Percentiles rank a stretch among this genome's conserved stretches.
Evolutionary conservation across 2,888 invertebrate species (phyloP).

Genomic region (Chrysina gloriosa): DNA sequence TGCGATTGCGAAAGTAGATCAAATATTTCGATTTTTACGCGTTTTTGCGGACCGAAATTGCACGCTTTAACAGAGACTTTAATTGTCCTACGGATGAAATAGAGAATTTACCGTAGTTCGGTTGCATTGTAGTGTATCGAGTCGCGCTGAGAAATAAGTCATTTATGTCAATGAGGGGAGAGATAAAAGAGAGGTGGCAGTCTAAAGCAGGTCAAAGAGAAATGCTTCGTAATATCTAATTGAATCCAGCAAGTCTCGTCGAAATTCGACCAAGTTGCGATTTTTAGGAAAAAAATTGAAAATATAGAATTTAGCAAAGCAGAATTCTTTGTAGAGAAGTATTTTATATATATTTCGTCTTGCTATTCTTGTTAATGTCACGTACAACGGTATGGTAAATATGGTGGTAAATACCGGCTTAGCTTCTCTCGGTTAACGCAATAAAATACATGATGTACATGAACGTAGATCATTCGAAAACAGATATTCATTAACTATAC

Average conservation of each 20-base stretch:
- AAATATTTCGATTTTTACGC: neutral
- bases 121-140: neutral
- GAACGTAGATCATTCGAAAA: too few species aligned
- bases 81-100: neutral
- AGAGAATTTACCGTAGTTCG: neutral
- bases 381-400: too few species aligned
- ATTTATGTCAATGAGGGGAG: neutral
- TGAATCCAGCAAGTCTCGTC: neutral
- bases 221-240: conserved; percentile 11
- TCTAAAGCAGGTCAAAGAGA: conserved; percentile 22
- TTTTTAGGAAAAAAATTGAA: neutral
- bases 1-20: neutral
- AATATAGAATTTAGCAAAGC: neutral
- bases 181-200: neutral
- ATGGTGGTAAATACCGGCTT: too few species aligned
- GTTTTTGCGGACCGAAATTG: neutral
- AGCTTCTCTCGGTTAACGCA: too few species aligned
- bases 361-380: too few species aligned
- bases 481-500: too few species aligned
- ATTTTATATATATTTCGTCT: too few species aligned
- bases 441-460: too few species aligned
- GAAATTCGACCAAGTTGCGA: neutral
- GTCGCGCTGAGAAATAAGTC: conserved; percentile 13
- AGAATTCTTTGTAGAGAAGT: too few species aligned
- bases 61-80: neutral